Conservation (phyloP, 2,113 vertebrate species). For the Cariama cristata region DNA sequence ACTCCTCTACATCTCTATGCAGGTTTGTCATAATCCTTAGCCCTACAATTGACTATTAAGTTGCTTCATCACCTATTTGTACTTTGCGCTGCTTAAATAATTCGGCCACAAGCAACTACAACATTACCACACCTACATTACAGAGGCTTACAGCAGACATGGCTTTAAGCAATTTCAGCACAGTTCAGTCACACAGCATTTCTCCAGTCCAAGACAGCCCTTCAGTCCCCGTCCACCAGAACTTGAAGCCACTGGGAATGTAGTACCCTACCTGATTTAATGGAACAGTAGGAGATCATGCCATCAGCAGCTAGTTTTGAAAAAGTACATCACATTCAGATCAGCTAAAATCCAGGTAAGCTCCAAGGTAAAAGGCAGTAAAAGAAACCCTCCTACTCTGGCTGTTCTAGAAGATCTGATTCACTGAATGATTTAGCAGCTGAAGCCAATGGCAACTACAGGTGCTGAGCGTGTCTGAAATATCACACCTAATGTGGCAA, state of each 20-base stretch:
- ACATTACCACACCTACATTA: background rate
- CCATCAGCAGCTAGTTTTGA: background rate
- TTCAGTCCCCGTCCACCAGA: background rate
- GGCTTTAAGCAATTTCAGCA: background rate
- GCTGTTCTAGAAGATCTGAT: background rate
- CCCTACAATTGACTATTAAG: background rate
- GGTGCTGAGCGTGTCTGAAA: background rate
- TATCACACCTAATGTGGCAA: fast-evolving
- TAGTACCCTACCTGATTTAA: background rate
- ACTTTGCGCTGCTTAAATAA: conserved; percentile 21
- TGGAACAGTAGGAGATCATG: background rate
- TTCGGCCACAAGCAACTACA: background rate
- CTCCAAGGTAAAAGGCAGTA: background rate
- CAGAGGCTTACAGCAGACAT: background rate
- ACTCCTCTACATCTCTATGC: background rate
- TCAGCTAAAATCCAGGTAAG: background rate
- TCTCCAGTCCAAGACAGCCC: background rate
- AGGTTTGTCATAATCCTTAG: background rate
- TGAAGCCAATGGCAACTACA: background rate
- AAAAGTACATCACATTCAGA: background rate
- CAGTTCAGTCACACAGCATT: background rate
- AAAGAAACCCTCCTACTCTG: background rate
- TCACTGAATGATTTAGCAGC: background rate
- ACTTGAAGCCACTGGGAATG: background rate
- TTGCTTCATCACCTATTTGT: background rate